A percentile compares a stretch with the other conserved stretches of the same genome.
phyloP scores from a whole-genome alignment of 2,797 vertebrate genomes.

The Epinephelus awoara region DNA sequence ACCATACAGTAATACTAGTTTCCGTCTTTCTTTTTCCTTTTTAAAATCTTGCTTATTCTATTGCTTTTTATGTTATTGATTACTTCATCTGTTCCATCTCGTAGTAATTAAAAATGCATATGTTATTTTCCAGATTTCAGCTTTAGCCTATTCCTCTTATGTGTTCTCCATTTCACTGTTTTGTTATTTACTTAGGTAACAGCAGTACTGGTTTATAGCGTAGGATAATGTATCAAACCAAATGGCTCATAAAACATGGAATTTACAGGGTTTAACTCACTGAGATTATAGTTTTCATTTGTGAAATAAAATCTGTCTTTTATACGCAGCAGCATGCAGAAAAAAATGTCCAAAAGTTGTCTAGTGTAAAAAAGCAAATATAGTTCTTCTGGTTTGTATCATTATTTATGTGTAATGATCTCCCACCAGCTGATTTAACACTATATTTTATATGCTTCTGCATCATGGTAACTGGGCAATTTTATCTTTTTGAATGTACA shows the following conservation, averaged over 20 bases:
- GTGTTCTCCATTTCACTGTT: not conserved
- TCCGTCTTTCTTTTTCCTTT: no score
- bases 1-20: no score
- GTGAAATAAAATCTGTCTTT: not conserved
- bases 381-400: no score
- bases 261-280: not conserved
- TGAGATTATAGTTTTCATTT: not conserved
- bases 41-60: no score
- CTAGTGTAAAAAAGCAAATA: not conserved
- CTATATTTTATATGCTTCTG: no score
- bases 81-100: not conserved
- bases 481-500: no score
- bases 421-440: no score
- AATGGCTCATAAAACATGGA: not conserved
- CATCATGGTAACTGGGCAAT: no score
- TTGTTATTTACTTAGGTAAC: not conserved
- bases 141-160: not conserved
- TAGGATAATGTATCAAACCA: not conserved
- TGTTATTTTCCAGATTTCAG: not conserved
- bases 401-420: no score
- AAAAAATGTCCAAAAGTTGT: not conserved
- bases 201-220: not conserved
- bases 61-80: not conserved
- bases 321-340: no score
- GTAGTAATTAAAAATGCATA: no score